Base-by-base conservation (phyloP, 1,140 invertebrate genomes). In the Drosophila tropicalis region DNA sequence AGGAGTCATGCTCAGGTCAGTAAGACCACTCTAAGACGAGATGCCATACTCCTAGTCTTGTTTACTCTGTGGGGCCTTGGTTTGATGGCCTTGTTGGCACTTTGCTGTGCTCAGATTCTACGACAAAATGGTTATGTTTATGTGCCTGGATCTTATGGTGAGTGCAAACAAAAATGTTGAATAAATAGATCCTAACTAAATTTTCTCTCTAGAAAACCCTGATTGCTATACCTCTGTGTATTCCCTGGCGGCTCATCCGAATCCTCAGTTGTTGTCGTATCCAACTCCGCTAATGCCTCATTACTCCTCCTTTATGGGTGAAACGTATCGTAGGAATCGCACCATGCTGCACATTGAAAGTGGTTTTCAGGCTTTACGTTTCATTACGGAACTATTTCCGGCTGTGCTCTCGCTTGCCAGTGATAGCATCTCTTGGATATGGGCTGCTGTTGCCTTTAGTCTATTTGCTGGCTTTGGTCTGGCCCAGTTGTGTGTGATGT, bases 361-460 rank as follows among this genome's bases (percentile, higher is more conserved):
- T 75, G 96, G 96, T 9, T 97, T 96, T 92, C 96, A 97, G 91
- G 94, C 94, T 1, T 89, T 98, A 58, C 94, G 97, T 47, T 92
- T 98, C 17, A 96, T 96, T 0, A 97, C 96, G 5, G 97, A 98
- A 93, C 91, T 98, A 3, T 95, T 98, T 68, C 97, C 97, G 1
- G 96, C 97, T 0, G 96, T 96, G 2, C 93, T 97, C 2, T 96
- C 96, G 0, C 92, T 96, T 17, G 92, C 96, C 12, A 93, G 80
- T 81, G 62, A 80, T 32, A 58, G 47, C 32, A 62, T 92, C 15
- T 91, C 93, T 74, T 68, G 94, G 95, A 86, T 93, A 96, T 98
- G 97, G 97, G 96, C 96, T 0, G 95, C 97, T 7, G 93, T 98
- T 13, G 97, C 97, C 79, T 98, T 97, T 92, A 95, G 96, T 76